A percentile compares a stretch with the other conserved stretches of the same genome.
Conservation (phyloP, 2,888 invertebrate species). For the Acleris holmiana region DNA sequence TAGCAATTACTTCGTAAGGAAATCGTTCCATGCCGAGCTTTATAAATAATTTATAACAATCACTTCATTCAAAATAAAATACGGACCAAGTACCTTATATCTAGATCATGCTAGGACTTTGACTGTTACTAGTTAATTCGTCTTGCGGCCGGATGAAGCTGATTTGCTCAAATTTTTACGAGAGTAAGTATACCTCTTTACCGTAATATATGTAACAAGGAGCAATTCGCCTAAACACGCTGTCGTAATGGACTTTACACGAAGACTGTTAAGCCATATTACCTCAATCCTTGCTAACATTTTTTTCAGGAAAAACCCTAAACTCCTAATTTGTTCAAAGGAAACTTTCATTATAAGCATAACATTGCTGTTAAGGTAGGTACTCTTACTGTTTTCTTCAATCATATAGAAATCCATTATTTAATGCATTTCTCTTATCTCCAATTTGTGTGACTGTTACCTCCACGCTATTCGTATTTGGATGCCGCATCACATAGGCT, state of each 20-base stretch:
- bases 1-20: too few relatives aligned
- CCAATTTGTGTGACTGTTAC: slow-evolving; percentile 58
- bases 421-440: too few relatives aligned
- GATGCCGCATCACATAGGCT: slow-evolving; percentile 90
- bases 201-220: slow-evolving; percentile 52
- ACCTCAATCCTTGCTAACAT: too few relatives aligned
- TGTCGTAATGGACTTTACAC: slow-evolving; percentile 49
- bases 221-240: slow-evolving; percentile 59
- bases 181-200: slow-evolving; percentile 57
- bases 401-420: too few relatives aligned
- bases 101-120: slow-evolving; percentile 52
- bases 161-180: slow-evolving; percentile 83
- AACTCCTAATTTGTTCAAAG: background rate
- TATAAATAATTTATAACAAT: too few relatives aligned
- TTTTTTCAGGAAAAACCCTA: background rate
- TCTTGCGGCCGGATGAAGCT: slow-evolving; percentile 77
- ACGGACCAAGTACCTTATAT: background rate
- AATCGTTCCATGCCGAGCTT: too few relatives aligned
- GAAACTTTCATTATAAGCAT: background rate
- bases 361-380: background rate
- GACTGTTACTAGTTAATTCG: slow-evolving; percentile 72
- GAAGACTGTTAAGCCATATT: too few relatives aligned
- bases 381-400: too few relatives aligned
- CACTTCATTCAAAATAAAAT: too few relatives aligned
- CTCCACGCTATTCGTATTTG: slow-evolving; percentile 88